These are phyloP conservation scores for Hydriomena furcata DNA, from an alignment of 2,888 invertebrate genomes.

Conservation along the genomic window DNA sequence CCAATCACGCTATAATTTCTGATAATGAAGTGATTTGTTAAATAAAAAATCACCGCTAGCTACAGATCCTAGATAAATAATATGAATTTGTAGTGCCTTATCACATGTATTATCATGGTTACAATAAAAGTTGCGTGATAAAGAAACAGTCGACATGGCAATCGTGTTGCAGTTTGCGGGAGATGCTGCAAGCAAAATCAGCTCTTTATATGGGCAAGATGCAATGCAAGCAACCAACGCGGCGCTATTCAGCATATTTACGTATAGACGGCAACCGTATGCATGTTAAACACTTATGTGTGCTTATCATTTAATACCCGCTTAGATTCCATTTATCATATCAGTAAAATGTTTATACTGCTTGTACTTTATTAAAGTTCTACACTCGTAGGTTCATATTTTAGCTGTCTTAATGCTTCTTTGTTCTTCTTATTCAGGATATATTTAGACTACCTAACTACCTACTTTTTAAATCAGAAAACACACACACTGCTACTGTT, in stretches of 20 bases:
- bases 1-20: constrained; percentile 13
- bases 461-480: too few species aligned
- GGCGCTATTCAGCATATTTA: too few species aligned
- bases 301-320: constrained; percentile 53
- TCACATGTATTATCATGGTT: not conserved
- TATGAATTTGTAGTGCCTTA: not conserved
- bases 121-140: too few species aligned
- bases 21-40: constrained; percentile 35
- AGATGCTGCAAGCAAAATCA: too few species aligned
- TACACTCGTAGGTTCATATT: not conserved
- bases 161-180: too few species aligned
- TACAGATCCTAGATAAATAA: constrained; percentile 43
- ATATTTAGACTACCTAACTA: too few species aligned
- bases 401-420: not conserved
- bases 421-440: too few species aligned
- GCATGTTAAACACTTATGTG: not conserved
- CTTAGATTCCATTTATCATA: constrained; percentile 50
- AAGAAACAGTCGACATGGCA: too few species aligned
- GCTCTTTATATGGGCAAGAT: too few species aligned
- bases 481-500: too few species aligned
- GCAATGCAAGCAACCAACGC: not conserved
- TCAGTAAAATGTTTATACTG: constrained; percentile 48
- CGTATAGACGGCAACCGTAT: not conserved
- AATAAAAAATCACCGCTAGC: constrained; percentile 57
- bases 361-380: constrained; percentile 20